A percentile compares a stretch with the other conserved stretches of the same genome.
These are phyloP conservation scores for Accipiter cooperii DNA, from an alignment of 2,113 vertebrate species.

Conservation along the genomic window DNA sequence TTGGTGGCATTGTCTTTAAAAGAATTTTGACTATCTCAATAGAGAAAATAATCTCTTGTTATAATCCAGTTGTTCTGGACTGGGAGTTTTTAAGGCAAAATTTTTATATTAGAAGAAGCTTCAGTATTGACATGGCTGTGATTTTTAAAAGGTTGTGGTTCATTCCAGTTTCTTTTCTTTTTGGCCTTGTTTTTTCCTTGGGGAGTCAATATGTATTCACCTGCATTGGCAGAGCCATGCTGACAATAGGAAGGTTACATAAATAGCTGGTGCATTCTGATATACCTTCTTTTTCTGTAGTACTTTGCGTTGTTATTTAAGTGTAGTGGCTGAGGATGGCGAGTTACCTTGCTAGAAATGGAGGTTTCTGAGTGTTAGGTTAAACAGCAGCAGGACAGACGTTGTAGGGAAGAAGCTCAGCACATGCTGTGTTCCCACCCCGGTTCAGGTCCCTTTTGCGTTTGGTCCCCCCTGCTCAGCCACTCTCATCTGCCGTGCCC, in stretches of 20 bases:
- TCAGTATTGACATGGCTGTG: fast-evolving
- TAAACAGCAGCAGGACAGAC: neutral
- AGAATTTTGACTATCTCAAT: neutral
- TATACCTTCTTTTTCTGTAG: fast-evolving
- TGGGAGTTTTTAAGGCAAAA: neutral
- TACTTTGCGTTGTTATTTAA: neutral
- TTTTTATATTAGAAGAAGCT: neutral
- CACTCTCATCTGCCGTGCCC: neutral
- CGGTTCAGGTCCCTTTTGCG: neutral
- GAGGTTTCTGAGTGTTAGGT: neutral
- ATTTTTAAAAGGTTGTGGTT: neutral
- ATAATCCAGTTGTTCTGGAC: neutral
- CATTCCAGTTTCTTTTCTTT: neutral
- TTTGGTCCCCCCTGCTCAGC: neutral
- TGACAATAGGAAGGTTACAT: neutral
- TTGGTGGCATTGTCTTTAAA: neutral
- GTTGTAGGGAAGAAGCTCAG: neutral
- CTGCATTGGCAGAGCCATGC: neutral
- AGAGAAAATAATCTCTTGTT: neutral
- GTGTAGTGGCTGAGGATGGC: neutral
- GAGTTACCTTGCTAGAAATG: neutral
- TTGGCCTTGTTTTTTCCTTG: neutral
- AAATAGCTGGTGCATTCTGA: neutral
- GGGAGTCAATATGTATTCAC: neutral
- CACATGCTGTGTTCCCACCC: neutral